phyloP scores from a whole-genome alignment of 64 coral and sea anemone genomes.

The Actinia tenebrosa region DNA sequence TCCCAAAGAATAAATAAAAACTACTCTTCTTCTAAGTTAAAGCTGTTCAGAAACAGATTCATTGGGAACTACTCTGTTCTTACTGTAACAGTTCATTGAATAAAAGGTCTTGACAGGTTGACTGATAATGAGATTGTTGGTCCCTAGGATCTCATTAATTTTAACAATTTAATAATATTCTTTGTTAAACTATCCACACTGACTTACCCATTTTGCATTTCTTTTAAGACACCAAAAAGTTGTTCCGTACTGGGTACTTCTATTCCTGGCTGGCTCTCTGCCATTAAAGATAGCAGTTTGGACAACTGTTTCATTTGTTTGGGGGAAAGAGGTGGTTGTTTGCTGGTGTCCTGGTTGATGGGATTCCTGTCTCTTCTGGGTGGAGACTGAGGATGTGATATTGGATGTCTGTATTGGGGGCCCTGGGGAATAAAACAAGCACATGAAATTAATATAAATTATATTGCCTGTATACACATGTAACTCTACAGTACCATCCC shows the following conservation, averaged over 20 bases:
- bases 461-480: no score
- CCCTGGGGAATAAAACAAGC: background rate
- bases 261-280: background rate
- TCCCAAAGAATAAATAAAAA: no score
- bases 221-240: conserved; percentile 8
- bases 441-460: no score
- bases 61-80: no score
- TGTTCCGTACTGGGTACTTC: conserved; percentile 4
- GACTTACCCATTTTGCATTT: conserved; percentile 10
- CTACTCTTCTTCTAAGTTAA: no score
- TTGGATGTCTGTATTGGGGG: conserved; percentile 23
- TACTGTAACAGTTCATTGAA: no score
- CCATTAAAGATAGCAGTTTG: conserved; percentile 5
- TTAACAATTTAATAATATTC: background rate
- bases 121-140: no score
- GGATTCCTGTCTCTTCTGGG: conserved; percentile 17
- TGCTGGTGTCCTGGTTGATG: background rate
- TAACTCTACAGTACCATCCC: no score
- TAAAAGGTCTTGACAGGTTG: no score
- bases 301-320: conserved; percentile 19
- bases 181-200: background rate
- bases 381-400: conserved; percentile 28
- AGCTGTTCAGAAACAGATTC: no score
- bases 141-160: no score
- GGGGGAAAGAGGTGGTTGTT: background rate